Evolutionary conservation across 2,113 vertebrate genomes (phyloP), one percentile per base, ranked within the genome.

Genomic region (Urocynchramus pylzowi): DNA sequence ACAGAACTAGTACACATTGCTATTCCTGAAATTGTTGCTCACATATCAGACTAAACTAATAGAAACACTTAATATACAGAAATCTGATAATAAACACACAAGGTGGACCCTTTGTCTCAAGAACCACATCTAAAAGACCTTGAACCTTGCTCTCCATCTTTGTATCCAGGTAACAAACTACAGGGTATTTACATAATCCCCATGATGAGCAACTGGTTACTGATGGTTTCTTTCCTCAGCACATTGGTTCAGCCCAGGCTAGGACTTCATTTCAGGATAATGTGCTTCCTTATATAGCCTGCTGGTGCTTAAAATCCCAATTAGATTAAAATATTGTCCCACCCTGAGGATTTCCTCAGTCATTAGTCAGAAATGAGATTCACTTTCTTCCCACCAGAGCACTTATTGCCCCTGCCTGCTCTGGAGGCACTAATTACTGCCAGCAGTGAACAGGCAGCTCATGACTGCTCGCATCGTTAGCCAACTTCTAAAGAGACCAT

Each of bases 281-380:
- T 1, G 0, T 23, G 27, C 56, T 71, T 56, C 44, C 30, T 74
- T 77, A 65, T 42, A 70, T 2, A 93, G 76, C 35, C 80, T 93
- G 31, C 17, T 39, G 2, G n/a, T 86, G 61, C 73, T 87, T 87
- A 76, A 83, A 65, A 69, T 31, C 76, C 86, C 91, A 83, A 77
- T 97, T 93, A 96, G 79, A 53, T 80, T 65, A 86, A 88, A 93
- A 88, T 50, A 77, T 35, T 78, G 69, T 60, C 76, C 86, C 56
- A 95, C 52, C 20, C 68, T 37, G 56, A 84, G 61, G 80, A 96
- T 84, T 93, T 94, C 80, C 69, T 93, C 6, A 10, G 69, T 89
- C 80, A 89, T 96, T 96, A 95, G 76, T 27, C 73, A 95, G 89
- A 95, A 95, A 95, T 60, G 28, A 96, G 93, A 95, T 87, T 78